phyloP scores from a whole-genome alignment of 1,140 invertebrate species.

The Hypsibius dujardini region DNA sequence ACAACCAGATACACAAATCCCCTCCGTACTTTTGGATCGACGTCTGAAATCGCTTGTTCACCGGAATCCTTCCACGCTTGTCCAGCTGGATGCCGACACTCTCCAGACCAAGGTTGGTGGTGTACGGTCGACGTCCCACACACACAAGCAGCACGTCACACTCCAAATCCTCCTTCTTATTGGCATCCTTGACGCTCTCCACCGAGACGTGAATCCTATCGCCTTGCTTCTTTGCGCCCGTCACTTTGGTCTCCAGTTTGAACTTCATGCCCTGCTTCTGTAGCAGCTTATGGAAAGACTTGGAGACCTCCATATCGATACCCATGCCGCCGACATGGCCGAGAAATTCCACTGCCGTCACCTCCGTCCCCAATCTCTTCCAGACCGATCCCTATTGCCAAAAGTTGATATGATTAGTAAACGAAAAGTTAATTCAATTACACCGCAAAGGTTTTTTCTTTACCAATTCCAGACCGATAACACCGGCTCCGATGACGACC shows the following conservation, averaged over 20 bases:
- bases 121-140: too few species aligned
- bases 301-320: slow-evolving; percentile 91
- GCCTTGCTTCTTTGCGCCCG: slow-evolving; percentile 51
- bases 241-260: slow-evolving; percentile 85
- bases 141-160: slow-evolving; percentile 83
- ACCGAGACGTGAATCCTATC: slow-evolving; percentile 51
- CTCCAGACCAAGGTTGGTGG: too few species aligned
- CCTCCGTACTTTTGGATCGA: too few species aligned
- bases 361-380: slow-evolving; percentile 73
- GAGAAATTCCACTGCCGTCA: slow-evolving; percentile 87
- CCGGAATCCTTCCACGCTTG: too few species aligned
- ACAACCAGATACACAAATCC: too few species aligned
- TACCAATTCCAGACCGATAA: slow-evolving; percentile 88
- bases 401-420: too few species aligned
- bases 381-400: slow-evolving; percentile 61
- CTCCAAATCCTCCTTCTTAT: slow-evolving; percentile 69
- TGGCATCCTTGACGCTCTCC: slow-evolving; percentile 73
- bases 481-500: slow-evolving; percentile 93
- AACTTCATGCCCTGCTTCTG: slow-evolving; percentile 88
- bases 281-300: slow-evolving; percentile 79
- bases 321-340: slow-evolving; percentile 77
- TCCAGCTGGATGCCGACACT: too few species aligned
- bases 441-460: neutral
- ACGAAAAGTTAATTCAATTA: neutral
- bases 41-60: too few species aligned